phyloP scores from a whole-genome alignment of 2,113 vertebrate genomes.

The Brevimyrus niger region DNA sequence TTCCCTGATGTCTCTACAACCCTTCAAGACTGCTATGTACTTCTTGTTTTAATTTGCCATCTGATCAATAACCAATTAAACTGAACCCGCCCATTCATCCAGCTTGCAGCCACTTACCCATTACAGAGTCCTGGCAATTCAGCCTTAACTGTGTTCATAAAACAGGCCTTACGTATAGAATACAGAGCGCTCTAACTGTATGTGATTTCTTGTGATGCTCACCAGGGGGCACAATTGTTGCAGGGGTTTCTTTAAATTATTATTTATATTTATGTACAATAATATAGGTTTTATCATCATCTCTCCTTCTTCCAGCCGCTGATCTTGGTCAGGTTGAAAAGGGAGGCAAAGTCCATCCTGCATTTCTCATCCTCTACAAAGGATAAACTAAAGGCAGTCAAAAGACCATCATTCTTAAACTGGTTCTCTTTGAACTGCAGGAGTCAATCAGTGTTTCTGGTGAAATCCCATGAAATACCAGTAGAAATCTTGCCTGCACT shows the following conservation, averaged over 20 bases:
- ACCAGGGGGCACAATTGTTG: background rate
- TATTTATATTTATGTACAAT: background rate
- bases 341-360: background rate
- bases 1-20: background rate
- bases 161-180: background rate
- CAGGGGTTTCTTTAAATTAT: background rate
- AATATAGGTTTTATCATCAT: background rate
- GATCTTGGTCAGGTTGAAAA: background rate
- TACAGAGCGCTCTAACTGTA: background rate
- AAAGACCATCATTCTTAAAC: background rate
- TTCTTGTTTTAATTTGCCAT: background rate
- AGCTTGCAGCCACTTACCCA: background rate
- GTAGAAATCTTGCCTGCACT: background rate
- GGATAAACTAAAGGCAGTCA: background rate
- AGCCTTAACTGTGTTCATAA: background rate
- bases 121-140: background rate
- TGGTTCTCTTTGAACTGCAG: background rate
- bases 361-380: background rate
- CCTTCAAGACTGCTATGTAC: background rate
- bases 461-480: background rate
- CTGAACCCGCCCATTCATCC: background rate
- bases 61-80: background rate
- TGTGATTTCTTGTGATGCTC: background rate
- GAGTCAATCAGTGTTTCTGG: background rate
- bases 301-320: background rate